Evolutionary conservation across 2,113 vertebrate species (phyloP).

Genomic region (Picathartes gymnocephalus): DNA sequence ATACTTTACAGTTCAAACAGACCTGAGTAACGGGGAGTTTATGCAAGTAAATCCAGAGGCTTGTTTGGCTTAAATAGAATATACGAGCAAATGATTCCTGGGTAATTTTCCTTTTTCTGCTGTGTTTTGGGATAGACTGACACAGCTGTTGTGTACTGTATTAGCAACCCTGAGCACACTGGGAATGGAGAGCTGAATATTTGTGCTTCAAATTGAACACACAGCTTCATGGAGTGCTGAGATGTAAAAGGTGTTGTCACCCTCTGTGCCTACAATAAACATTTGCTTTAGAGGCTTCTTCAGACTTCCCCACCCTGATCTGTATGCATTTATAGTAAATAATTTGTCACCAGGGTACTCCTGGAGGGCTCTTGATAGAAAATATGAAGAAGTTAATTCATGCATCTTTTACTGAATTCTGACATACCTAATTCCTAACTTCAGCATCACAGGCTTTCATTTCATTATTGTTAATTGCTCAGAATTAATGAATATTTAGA

Average conservation of each 20-base stretch:
- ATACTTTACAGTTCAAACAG: neutral
- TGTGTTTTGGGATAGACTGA: neutral
- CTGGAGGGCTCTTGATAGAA: neutral
- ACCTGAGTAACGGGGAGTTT: neutral
- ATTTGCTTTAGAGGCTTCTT: neutral
- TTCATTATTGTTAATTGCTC: constrained; percentile 40
- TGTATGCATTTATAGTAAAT: neutral
- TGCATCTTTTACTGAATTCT: neutral
- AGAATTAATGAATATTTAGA: constrained; percentile 50
- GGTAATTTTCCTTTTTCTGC: neutral
- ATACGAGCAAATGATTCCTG: neutral
- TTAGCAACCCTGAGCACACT: neutral
- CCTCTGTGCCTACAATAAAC: neutral
- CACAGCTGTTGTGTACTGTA: neutral
- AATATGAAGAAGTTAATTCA: neutral
- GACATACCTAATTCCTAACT: constrained; percentile 1
- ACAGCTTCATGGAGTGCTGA: neutral
- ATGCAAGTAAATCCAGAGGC: neutral
- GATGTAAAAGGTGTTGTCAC: neutral
- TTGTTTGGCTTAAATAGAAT: neutral
- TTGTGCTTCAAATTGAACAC: neutral
- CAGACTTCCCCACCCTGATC: neutral
- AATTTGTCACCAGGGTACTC: neutral
- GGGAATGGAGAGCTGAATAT: neutral
- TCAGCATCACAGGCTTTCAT: neutral